A percentile compares a stretch with the other conserved stretches of the same genome.
phyloP scores from a whole-genome alignment of 2,797 vertebrate species.

The Notoglanidium macrostoma region DNA sequence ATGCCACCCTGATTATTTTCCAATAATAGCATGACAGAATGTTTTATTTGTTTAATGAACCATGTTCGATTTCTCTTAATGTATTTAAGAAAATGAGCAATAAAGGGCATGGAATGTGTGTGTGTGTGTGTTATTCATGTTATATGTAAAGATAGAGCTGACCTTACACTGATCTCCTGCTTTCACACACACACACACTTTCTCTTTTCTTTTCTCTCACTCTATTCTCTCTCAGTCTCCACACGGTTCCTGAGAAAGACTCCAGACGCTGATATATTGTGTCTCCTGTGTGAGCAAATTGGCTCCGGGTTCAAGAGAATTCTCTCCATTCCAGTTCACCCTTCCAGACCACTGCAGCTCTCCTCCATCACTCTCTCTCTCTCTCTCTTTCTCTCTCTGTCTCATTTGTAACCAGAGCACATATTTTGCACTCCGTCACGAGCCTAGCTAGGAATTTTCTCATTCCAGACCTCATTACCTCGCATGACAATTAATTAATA shows the following conservation, averaged over 20 bases:
- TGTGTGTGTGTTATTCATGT: constrained; percentile 16
- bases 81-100: neutral
- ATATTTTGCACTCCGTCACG: constrained; percentile 56
- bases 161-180: constrained; percentile 1
- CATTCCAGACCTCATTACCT: constrained; percentile 65
- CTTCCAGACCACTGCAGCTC: neutral
- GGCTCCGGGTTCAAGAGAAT: constrained; percentile 19
- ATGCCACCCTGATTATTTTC: neutral
- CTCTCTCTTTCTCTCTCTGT: neutral
- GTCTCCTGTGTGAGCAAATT: neutral
- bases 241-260: neutral
- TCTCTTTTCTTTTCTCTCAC: neutral
- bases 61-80: neutral
- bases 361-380: neutral
- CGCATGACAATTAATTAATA: constrained; percentile 64
- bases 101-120: neutral
- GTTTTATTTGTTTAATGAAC: neutral
- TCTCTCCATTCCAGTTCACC: neutral
- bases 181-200: neutral
- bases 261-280: constrained; percentile 14
- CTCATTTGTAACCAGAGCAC: constrained; percentile 33
- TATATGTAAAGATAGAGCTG: neutral
- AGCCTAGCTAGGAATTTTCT: constrained; percentile 50
- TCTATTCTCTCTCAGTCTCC: neutral
- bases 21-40: neutral